Base-by-base conservation (phyloP, 2,113 vertebrate genomes). In the Rhadina sibilatrix region DNA sequence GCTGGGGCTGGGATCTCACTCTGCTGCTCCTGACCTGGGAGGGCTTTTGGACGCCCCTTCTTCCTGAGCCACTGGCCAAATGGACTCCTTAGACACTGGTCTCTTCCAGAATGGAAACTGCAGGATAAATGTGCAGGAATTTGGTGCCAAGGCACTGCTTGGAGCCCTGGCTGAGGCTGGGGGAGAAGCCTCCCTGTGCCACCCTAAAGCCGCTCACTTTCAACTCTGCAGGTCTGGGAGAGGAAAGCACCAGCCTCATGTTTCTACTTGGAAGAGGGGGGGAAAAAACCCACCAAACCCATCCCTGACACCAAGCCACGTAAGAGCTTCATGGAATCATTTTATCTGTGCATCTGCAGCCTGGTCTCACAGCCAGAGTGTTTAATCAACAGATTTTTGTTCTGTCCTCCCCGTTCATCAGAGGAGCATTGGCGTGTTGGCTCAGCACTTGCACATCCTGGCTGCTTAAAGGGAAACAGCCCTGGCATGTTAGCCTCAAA, bases 301-400 rank as follows among this genome's bases (percentile, higher is more conserved):
- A 49, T 18, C 30, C 21, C 75, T 52, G 56, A 25, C 28, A 38
- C 22, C 40, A 38, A 68, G 33, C 28, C 82, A 59, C 30, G 37
- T 10, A 74, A 95, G 94, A 77, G 54, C 53, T 56, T 27, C 18
- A 12, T 44, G 56, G 49, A 80, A 83, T 66, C 42, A 31, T 66
- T 90, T 70, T 10, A 83, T 66, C 82, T 28, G 33, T 52, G 42
- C 70, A 90, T 88, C 94, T 90, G 54, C 52, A 66, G 42, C 30
- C 70, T 83, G 15, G 2, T 54, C 11, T 77, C 77, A 28, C 21
- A 68, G 92, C 72, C 92, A 87, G 54, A 5, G 15, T 2, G 1
- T 80, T 94, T 66, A 83, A 70, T 87, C 68, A 91, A 80, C 71
- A 70, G 63, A 63, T 56, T 96, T 86, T 91, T 83, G 78, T 81